A percentile compares a stretch with the other conserved stretches of the same genome.
phyloP scores from a whole-genome alignment of 2,797 vertebrate genomes.

The Menidia menidia region DNA sequence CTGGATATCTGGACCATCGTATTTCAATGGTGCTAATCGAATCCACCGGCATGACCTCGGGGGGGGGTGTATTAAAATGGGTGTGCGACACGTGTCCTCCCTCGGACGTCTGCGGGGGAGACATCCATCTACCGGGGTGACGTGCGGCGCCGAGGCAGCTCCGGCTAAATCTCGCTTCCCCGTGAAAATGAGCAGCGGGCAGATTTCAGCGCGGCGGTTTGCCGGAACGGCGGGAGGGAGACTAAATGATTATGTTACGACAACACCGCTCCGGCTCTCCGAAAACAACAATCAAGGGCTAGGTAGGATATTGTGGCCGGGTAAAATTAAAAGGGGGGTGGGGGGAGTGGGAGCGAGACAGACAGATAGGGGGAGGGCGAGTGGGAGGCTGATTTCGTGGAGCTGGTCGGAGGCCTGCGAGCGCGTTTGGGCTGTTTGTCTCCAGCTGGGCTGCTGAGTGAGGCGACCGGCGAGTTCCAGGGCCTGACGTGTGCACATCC shows the following conservation, averaged over 20 bases:
- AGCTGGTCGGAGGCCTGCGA: slow-evolving; percentile 37
- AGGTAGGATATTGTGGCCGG: slow-evolving; percentile 59
- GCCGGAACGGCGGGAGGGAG: slow-evolving; percentile 71
- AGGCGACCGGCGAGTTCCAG: slow-evolving; percentile 22
- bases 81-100: slow-evolving; percentile 64
- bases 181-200: slow-evolving; percentile 72
- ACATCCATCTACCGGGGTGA: slow-evolving; percentile 61
- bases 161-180: slow-evolving; percentile 55
- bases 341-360: slow-evolving; percentile 57
- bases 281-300: slow-evolving; percentile 69
- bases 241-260: slow-evolving; percentile 80
- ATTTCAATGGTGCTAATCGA: slow-evolving; percentile 67
- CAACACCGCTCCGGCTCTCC: slow-evolving; percentile 57
- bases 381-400: slow-evolving; percentile 56
- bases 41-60: slow-evolving; percentile 65
- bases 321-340: slow-evolving; percentile 67
- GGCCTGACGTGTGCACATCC: slow-evolving; percentile 43
- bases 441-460: slow-evolving; percentile 26
- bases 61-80: slow-evolving; percentile 62
- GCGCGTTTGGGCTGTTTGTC: slow-evolving; percentile 26
- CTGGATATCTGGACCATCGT: slow-evolving; percentile 57
- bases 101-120: slow-evolving; percentile 43
- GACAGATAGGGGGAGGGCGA: slow-evolving; percentile 33
- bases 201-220: slow-evolving; percentile 63
- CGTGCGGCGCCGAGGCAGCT: slow-evolving; percentile 43